These are phyloP conservation scores for Argentina silus DNA, from an alignment of 2,797 vertebrate genomes.

Conservation along the genomic window DNA sequence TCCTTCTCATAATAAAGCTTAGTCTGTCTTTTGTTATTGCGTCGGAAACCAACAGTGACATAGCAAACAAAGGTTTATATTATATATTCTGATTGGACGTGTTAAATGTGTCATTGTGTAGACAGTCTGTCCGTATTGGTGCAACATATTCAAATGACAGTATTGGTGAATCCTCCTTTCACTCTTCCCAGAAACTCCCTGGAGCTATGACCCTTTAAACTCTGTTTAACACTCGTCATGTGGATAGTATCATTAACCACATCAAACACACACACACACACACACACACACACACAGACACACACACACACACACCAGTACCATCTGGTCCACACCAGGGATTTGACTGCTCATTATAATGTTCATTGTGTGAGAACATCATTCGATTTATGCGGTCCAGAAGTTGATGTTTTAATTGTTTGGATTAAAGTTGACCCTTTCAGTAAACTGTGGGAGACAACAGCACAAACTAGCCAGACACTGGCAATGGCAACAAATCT, in stretches of 20 bases:
- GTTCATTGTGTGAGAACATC: slow-evolving; percentile 27
- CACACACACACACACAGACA: not conserved
- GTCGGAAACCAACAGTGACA: no score
- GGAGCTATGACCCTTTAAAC: not conserved
- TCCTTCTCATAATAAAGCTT: no score
- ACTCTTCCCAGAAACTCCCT: not conserved
- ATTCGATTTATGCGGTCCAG: not conserved
- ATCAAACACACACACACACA: not conserved
- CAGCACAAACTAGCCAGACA: not conserved
- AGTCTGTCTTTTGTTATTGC: no score
- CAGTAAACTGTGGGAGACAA: slow-evolving; percentile 24
- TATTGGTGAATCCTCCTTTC: not conserved
- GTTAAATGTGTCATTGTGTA: no score
- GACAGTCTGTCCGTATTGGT: not conserved
- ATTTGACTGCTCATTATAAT: slow-evolving; percentile 23
- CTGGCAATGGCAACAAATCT: not conserved
- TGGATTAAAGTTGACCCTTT: slow-evolving; percentile 19
- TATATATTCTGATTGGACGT: no score
- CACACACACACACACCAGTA: not conserved
- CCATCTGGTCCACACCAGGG: slow-evolving; percentile 41
- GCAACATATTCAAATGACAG: not conserved
- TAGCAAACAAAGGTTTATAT: no score
- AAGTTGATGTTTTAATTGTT: slow-evolving; percentile 32
- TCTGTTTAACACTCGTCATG: slow-evolving; percentile 9
- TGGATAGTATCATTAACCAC: not conserved